These are phyloP conservation scores for Trichomalopsis sarcophagae DNA, from an alignment of 1,140 invertebrate species.

Conservation along the genomic window DNA sequence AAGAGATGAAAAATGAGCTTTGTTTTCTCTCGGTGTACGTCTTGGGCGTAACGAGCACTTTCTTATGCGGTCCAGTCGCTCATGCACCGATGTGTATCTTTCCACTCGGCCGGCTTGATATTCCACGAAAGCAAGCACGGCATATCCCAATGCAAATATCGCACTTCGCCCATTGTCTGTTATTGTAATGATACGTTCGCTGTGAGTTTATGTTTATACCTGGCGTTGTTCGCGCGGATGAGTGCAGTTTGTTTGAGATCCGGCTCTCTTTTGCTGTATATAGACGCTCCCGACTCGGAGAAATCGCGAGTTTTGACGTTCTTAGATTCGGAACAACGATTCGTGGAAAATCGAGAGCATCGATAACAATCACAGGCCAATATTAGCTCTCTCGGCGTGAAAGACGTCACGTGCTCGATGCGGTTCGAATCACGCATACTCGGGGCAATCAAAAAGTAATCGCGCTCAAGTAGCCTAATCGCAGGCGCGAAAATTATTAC, in stretches of 20 bases:
- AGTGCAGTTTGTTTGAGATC: not conserved
- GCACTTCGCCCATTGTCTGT: not conserved
- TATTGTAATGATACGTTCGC: not conserved
- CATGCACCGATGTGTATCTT: not conserved
- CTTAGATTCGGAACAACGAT: too few relatives aligned
- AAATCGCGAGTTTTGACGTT: too few relatives aligned
- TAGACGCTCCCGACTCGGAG: too few relatives aligned
- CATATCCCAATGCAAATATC: not conserved
- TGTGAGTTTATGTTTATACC: not conserved
- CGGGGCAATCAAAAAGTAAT: conserved; percentile 42
- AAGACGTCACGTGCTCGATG: not conserved
- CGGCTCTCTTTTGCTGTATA: too few relatives aligned
- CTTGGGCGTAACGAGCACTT: not conserved
- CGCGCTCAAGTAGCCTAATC: conserved; percentile 16
- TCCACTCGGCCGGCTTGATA: not conserved
- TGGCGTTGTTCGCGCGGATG: not conserved
- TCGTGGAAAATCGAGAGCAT: too few relatives aligned
- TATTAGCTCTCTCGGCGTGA: not conserved
- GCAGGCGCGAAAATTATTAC: conserved; percentile 1
- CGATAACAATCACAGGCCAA: too few relatives aligned
- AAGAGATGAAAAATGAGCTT: conserved; percentile 55
- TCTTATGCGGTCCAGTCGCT: not conserved
- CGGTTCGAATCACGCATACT: not conserved
- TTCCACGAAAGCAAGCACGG: not conserved
- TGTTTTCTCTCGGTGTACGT: not conserved